These are phyloP conservation scores for Danio jaintianensis DNA, from an alignment of 2,797 vertebrate species.

Conservation along the genomic window DNA sequence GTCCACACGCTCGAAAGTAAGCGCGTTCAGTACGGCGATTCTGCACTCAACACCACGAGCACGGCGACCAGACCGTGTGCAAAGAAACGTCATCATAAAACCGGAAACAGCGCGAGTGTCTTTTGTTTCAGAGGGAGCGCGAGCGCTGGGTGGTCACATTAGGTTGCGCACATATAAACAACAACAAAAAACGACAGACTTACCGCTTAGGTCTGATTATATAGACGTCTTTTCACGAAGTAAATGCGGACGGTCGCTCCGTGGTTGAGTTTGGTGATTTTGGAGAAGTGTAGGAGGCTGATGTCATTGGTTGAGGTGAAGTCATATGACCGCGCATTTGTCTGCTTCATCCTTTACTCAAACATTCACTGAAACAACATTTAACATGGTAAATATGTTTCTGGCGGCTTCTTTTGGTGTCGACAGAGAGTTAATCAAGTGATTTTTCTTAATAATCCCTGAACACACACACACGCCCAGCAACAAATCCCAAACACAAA, in stretches of 20 bases:
- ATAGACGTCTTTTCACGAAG: neutral
- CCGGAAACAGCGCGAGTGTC: conserved; percentile 14
- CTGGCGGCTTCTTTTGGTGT: neutral
- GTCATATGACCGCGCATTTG: conserved; percentile 9
- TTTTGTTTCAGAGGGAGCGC: neutral
- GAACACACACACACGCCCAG: neutral
- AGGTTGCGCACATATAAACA: too few species aligned
- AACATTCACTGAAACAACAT: neutral
- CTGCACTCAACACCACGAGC: conserved; percentile 44
- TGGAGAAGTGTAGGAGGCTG: conserved; percentile 13
- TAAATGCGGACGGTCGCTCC: neutral
- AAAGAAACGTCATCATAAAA: conserved; percentile 45
- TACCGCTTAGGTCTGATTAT: conserved; percentile 2
- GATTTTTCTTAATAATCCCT: neutral
- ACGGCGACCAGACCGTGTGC: conserved; percentile 37
- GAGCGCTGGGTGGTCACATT: neutral
- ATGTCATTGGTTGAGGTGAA: conserved; percentile 9
- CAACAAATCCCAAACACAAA: neutral
- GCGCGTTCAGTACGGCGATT: conserved; percentile 17
- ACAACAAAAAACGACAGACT: neutral
- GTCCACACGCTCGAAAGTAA: conserved; percentile 9
- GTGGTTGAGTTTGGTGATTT: neutral
- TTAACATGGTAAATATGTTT: conserved; percentile 3
- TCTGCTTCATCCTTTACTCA: neutral
- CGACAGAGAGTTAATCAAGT: neutral